Conservation (phyloP, 2,113 vertebrate genomes). For the Lamprotornis superbus region DNA sequence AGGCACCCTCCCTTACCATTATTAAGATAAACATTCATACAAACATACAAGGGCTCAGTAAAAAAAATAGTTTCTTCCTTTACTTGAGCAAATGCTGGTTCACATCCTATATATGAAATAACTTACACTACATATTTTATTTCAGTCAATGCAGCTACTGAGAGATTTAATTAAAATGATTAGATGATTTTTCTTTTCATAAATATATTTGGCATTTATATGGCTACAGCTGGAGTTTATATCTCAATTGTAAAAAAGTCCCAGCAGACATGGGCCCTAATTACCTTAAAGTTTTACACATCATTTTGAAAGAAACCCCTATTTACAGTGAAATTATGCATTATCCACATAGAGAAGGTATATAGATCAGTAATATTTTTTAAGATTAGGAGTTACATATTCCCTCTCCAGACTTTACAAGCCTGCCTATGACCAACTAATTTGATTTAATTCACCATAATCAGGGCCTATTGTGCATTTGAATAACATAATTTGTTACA, state of each 20-base stretch:
- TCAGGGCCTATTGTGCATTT: background rate
- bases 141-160: background rate
- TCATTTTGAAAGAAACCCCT: background rate
- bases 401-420: background rate
- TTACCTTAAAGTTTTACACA: background rate
- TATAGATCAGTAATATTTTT: background rate
- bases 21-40: background rate
- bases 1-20: background rate
- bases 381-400: background rate
- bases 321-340: background rate
- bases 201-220: background rate
- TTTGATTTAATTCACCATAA: background rate
- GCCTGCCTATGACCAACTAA: background rate
- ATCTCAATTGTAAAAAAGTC: slow-evolving; percentile 60
- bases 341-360: background rate
- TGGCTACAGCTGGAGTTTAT: background rate
- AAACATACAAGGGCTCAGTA: background rate
- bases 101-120: background rate
- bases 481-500: background rate
- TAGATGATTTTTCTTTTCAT: background rate
- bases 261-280: background rate
- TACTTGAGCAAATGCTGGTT: background rate
- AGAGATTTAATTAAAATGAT: background rate
- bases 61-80: background rate
- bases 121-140: background rate